Evolutionary conservation across 2,113 vertebrate genomes (phyloP).

Genomic region (Nothocercus julius): DNA sequence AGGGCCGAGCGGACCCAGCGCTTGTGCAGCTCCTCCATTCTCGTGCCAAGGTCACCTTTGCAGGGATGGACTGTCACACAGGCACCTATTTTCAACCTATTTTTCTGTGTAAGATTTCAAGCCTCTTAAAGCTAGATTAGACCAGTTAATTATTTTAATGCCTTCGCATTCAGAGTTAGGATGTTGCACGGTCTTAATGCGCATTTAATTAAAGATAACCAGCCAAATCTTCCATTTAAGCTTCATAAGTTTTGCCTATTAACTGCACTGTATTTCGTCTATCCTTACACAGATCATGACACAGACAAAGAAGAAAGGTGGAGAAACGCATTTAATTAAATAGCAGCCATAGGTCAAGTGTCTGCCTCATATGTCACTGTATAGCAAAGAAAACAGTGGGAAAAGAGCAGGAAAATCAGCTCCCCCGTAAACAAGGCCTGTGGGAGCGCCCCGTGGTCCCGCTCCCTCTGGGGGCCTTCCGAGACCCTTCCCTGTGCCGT

Average conservation of each 20-base stretch:
- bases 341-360: conserved; percentile 73
- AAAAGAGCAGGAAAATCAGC: conserved; percentile 67
- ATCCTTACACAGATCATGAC: conserved; percentile 48
- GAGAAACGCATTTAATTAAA: conserved; percentile 70
- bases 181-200: conserved; percentile 53
- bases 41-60: conserved; percentile 53
- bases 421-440: conserved; percentile 13
- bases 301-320: conserved; percentile 41
- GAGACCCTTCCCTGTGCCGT: too few species aligned
- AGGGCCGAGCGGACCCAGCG: not conserved
- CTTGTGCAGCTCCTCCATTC: not conserved
- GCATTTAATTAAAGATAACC: conserved; percentile 64
- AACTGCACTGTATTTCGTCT: conserved; percentile 71
- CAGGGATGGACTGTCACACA: conserved; percentile 11
- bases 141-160: conserved; percentile 70
- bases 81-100: conserved; percentile 36
- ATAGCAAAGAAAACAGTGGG: conserved; percentile 63
- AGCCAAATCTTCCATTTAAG: conserved; percentile 65
- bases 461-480: conserved; percentile 6
- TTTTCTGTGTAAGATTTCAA: conserved; percentile 30
- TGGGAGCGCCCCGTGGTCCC: conserved; percentile 29
- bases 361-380: conserved; percentile 77
- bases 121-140: conserved; percentile 61
- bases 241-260: conserved; percentile 62
- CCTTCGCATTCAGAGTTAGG: conserved; percentile 41